Conservation (phyloP, 2,888 invertebrate species). For the Dioctria rufipes region DNA sequence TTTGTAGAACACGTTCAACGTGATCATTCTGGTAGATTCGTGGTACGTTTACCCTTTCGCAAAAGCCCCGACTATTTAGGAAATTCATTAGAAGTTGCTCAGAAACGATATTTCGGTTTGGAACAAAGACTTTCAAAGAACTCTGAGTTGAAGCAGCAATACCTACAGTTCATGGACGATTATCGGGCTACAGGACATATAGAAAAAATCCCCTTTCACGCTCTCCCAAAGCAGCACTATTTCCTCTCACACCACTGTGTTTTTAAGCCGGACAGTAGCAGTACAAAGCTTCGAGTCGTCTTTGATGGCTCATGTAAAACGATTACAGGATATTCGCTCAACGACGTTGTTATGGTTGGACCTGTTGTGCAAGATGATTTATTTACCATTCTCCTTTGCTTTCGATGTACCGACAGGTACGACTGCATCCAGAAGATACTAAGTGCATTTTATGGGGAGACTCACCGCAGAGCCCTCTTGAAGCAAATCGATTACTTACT, state of each 20-base stretch:
- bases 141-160: neutral
- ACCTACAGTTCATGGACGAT: neutral
- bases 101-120: neutral
- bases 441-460: constrained; percentile 57
- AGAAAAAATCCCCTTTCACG: neutral
- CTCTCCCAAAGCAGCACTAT: neutral
- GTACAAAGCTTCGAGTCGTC: no score
- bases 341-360: neutral
- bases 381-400: neutral
- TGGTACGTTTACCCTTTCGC: neutral
- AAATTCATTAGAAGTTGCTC: neutral
- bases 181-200: neutral
- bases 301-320: neutral
- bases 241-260: neutral
- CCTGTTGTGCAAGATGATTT: neutral
- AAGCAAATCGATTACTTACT: constrained; percentile 54
- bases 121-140: neutral
- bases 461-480: neutral
- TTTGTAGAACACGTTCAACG: neutral
- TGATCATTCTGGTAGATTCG: neutral
- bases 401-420: constrained; percentile 58
- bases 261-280: no score
- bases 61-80: neutral
- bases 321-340: neutral
- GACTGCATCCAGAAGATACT: constrained; percentile 50